phyloP scores from a whole-genome alignment of 2,113 vertebrate species.

The Rafetus swinhoei region DNA sequence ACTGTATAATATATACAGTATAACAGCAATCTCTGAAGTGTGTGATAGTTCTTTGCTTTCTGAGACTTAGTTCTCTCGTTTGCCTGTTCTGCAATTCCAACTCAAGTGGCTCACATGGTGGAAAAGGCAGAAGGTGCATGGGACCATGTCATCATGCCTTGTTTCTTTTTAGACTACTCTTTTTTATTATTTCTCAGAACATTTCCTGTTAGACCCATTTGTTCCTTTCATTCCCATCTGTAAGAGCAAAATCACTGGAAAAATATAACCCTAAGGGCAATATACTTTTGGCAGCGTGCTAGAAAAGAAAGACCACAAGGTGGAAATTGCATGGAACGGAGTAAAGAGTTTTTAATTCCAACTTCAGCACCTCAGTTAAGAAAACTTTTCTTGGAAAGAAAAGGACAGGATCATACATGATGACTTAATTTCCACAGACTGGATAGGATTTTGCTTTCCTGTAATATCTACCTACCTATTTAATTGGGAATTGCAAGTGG shows the following conservation, averaged over 20 bases:
- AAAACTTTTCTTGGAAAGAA: conserved; percentile 47
- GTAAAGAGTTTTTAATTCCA: not conserved
- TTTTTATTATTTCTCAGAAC: not conserved
- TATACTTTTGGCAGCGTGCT: conserved; percentile 5
- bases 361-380: conserved; percentile 34
- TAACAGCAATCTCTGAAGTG: not conserved
- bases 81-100: rapidly evolving
- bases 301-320: not conserved
- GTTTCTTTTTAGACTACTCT: not conserved
- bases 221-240: conserved; percentile 14
- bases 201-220: not conserved
- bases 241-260: conserved; percentile 33
- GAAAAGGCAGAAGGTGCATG: not conserved
- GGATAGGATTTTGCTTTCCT: not conserved
- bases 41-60: not conserved
- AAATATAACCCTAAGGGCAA: conserved; percentile 3
- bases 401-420: not conserved
- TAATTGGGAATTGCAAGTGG: not conserved
- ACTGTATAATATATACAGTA: not conserved
- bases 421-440: not conserved
- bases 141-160: not conserved
- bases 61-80: rapidly evolving
- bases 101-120: rapidly evolving
- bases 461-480: not conserved
- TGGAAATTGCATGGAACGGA: conserved; percentile 33